Evolutionary conservation across 2,797 vertebrate species (phyloP).

Genomic region (Remorina albescens): DNA sequence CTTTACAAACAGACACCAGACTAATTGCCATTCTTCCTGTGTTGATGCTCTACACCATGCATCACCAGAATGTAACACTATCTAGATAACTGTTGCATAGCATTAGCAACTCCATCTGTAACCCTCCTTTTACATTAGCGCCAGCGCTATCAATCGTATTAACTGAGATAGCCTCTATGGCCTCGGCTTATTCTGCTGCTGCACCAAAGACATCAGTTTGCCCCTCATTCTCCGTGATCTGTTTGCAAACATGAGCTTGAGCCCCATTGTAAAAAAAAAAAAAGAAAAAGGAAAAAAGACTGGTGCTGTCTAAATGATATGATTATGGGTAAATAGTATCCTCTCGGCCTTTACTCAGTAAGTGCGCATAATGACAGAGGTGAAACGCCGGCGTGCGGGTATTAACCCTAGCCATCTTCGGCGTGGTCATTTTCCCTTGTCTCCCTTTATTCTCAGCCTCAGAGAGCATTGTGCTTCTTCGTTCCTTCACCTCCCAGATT

Average conservation of each 20-base stretch:
- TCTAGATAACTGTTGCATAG: constrained; percentile 82
- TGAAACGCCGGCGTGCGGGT: constrained; percentile 26
- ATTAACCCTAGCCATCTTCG: constrained; percentile 44
- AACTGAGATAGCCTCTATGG: constrained; percentile 50
- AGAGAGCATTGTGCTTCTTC: constrained; percentile 4
- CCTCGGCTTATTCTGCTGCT: neutral
- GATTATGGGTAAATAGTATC: constrained; percentile 52
- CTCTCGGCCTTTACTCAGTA: constrained; percentile 15
- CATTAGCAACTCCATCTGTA: constrained; percentile 81
- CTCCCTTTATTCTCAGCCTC: constrained; percentile 26
- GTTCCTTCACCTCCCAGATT: constrained; percentile 7
- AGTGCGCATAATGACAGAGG: constrained; percentile 43
- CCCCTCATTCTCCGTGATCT: constrained; percentile 37
- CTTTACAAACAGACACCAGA: constrained; percentile 54
- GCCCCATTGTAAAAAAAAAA: constrained; percentile 29
- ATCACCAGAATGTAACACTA: constrained; percentile 57
- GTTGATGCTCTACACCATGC: constrained; percentile 52
- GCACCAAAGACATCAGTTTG: constrained; percentile 9
- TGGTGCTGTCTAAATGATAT: constrained; percentile 36
- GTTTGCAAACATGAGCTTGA: constrained; percentile 42
- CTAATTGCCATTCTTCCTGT: constrained; percentile 68
- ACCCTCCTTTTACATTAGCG: constrained; percentile 66
- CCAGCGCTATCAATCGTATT: constrained; percentile 62
- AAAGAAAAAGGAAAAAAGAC: no score
- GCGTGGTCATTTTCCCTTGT: neutral